Base-by-base conservation (phyloP, 2,888 invertebrate species). In the Tenthredo amoena region DNA sequence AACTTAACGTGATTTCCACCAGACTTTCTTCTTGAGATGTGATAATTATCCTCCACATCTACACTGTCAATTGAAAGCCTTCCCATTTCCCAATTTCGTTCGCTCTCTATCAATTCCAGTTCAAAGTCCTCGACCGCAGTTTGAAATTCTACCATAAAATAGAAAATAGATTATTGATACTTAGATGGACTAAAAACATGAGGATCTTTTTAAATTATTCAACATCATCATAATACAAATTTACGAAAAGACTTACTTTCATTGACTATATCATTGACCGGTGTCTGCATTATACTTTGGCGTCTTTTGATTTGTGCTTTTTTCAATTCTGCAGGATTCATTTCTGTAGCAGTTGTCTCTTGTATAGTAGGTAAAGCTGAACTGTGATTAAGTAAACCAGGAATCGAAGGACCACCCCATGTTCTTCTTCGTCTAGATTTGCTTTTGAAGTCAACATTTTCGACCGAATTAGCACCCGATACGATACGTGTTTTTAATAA, bases 121-220 rank as follows among this genome's bases (percentile, higher is more conserved):
- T 94, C 94, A 86, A 94, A 93, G 84, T 94, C 93, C 12, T 91
- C 88, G 18, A 93, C 90, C 18, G 89, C 92, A 26, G 91, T 91
- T 77, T 91, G 89, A 85, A 91, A 91, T 0, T 85, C 88, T 87
- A 76, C 43, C 7, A 81, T 18, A 89, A 87, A 86, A 50, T 5
- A 87, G 62, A 6, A 85, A 81, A 84, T 83, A 68, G 43, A 65
- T 43, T 34, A 55, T 55, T 15, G 31, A 77, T 37, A 34, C 6
- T 21, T 9, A 65, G 7, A 9, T 26, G n/a, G 21, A n/a, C 21
- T 34, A 0, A 71, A 43, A 12, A 71, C 0, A 26, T 15, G 15
- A 34, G 47, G 18, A 47, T 37, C 1, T 40, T 6, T 71, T n/a
- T 12, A n/a, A 1, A 15, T 31, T 37, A 9, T 71, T n/a, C 43